phyloP scores from a whole-genome alignment of 2,888 invertebrate genomes.

The Drosophila demipolita region DNA sequence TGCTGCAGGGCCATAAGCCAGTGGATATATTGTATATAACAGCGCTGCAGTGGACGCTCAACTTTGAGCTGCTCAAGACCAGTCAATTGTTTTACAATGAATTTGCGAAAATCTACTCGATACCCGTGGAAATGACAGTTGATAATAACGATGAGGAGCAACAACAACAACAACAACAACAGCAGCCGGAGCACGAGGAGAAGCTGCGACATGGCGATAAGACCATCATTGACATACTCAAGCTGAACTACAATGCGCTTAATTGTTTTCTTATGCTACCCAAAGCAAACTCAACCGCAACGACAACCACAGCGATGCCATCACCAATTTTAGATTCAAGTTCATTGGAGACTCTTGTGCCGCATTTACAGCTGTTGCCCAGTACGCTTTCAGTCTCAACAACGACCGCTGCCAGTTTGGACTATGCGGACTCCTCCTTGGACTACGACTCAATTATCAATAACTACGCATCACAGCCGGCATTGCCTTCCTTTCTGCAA shows the following conservation, averaged over 20 bases:
- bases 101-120: conserved; percentile 81
- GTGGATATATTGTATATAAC: conserved; percentile 81
- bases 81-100: conserved; percentile 82
- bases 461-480: conserved; percentile 49
- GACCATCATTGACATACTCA: conserved; percentile 80
- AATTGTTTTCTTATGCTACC: conserved; percentile 81
- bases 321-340: conserved; percentile 65
- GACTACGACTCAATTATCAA: conserved; percentile 61
- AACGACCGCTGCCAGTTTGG: conserved; percentile 47
- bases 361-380: conserved; percentile 57
- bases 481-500: conserved; percentile 65
- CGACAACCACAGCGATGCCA: conserved; percentile 16
- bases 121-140: conserved; percentile 67
- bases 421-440: conserved; percentile 50
- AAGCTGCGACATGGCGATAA: conserved; percentile 76
- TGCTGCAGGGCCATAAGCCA: conserved; percentile 65
- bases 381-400: conserved; percentile 62
- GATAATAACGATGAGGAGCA: conserved; percentile 47
- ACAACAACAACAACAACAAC: conserved; percentile 13
- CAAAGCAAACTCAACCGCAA: conserved; percentile 44
- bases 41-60: conserved; percentile 83
- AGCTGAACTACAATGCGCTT: conserved; percentile 81
- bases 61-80: conserved; percentile 81
- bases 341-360: conserved; percentile 76
- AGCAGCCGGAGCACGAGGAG: conserved; percentile 26